These are phyloP conservation scores for Odontamblyopus rebecca DNA, from an alignment of 2,797 vertebrate species.

Conservation along the genomic window DNA sequence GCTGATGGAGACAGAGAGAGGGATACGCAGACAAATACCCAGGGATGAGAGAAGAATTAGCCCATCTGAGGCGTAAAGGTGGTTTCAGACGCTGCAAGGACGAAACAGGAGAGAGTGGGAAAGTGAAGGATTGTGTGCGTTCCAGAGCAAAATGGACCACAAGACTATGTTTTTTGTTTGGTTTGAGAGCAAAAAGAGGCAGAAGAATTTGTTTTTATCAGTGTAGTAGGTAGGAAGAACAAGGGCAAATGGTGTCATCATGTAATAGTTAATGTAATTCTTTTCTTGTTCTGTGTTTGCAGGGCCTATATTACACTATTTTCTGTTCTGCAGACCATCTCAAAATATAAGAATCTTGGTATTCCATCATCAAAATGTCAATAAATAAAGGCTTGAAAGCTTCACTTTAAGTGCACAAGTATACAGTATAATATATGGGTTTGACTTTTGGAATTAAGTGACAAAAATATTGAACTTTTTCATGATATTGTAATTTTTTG, in stretches of 20 bases:
- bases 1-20: conserved; percentile 18
- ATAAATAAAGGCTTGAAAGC: too few relatives aligned
- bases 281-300: not conserved
- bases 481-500: too few relatives aligned
- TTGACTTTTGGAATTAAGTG: too few relatives aligned
- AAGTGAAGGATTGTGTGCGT: conserved; percentile 28
- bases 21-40: conserved; percentile 28
- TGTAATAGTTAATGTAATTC: not conserved
- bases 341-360: too few relatives aligned
- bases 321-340: too few relatives aligned
- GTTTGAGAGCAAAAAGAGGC: conserved; percentile 18
- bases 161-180: conserved; percentile 34
- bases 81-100: conserved; percentile 22
- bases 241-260: not conserved
- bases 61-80: conserved; percentile 27
- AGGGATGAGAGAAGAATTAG: conserved; percentile 28
- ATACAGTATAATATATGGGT: too few relatives aligned
- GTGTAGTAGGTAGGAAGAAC: conserved; percentile 11
- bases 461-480: too few relatives aligned
- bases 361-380: too few relatives aligned
- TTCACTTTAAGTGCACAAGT: too few relatives aligned
- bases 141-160: conserved; percentile 12
- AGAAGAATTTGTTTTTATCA: not conserved
- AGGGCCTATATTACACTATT: too few relatives aligned
- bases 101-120: conserved; percentile 18